A percentile compares a stretch with the other conserved stretches of the same genome.
Conservation (phyloP, 2,888 invertebrate species). For the Euplexia lucipara region DNA sequence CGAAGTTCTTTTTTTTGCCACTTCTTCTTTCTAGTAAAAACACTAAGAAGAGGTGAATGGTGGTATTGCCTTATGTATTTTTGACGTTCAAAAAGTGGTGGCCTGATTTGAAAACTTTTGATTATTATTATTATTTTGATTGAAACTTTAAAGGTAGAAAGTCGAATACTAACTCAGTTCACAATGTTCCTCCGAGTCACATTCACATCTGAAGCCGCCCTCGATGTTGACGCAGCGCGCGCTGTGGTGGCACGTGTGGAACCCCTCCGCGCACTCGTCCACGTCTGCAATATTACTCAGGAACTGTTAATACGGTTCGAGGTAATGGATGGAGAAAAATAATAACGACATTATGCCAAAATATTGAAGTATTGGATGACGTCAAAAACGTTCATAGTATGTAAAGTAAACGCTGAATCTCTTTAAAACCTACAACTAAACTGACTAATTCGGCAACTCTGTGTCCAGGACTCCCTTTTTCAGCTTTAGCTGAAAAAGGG, state of each 20-base stretch:
- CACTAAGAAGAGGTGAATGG: too few species aligned
- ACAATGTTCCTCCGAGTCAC: slow-evolving; percentile 92
- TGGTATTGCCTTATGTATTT: too few species aligned
- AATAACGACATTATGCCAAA: too few species aligned
- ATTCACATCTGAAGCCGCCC: slow-evolving; percentile 95
- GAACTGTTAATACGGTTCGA: neutral
- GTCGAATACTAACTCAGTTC: slow-evolving; percentile 90
- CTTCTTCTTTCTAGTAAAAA: too few species aligned
- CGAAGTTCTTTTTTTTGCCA: too few species aligned
- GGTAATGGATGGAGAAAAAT: neutral
- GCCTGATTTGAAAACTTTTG: too few species aligned
- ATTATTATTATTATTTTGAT: too few species aligned
- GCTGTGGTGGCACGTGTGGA: slow-evolving; percentile 95
- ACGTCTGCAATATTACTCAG: slow-evolving; percentile 92
- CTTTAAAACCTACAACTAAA: neutral
- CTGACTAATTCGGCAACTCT: neutral
- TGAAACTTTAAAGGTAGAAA: neutral
- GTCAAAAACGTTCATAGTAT: neutral
- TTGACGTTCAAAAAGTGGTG: too few species aligned
- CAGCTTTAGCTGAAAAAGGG: neutral
- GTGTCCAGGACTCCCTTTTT: too few species aligned
- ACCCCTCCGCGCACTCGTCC: slow-evolving; percentile 95
- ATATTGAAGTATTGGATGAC: too few species aligned
- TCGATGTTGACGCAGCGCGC: slow-evolving; percentile 95
- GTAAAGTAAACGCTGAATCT: neutral